phyloP scores from a whole-genome alignment of 2,888 invertebrate species.

The Agrochola lychnidis region DNA sequence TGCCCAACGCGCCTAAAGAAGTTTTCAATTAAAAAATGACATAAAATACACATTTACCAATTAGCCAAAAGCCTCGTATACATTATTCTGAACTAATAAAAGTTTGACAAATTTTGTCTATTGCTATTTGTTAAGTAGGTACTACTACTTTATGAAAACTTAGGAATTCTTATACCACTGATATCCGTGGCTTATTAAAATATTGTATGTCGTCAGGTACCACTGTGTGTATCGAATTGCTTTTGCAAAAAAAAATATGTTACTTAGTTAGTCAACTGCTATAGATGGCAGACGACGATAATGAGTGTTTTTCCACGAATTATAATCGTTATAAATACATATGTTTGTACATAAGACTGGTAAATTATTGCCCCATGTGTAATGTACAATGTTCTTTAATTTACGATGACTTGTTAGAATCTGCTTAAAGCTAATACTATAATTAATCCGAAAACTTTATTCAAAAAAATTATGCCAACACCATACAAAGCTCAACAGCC shows the following conservation, averaged over 20 bases:
- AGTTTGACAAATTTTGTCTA: too few species aligned
- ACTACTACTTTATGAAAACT: not conserved
- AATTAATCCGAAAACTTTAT: too few species aligned
- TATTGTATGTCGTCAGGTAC: conserved; percentile 52
- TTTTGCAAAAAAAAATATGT: conserved; percentile 70
- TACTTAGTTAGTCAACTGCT: conserved; percentile 66
- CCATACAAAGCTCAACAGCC: not conserved
- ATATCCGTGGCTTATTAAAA: conserved; percentile 63
- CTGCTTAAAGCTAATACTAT: not conserved
- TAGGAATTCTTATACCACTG: not conserved
- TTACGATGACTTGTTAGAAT: conserved; percentile 8
- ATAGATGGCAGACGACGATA: conserved; percentile 83
- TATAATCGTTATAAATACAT: conserved; percentile 64
- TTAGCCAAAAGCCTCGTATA: too few species aligned
- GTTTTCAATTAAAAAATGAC: too few species aligned
- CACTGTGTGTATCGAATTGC: conserved; percentile 39
- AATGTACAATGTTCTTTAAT: not conserved
- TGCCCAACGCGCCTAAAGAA: too few species aligned
- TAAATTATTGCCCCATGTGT: conserved; percentile 17
- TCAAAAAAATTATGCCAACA: not conserved
- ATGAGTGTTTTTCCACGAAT: conserved; percentile 77
- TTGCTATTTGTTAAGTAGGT: too few species aligned
- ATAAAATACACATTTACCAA: too few species aligned
- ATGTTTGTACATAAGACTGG: conserved; percentile 15
- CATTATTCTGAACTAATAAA: too few species aligned